Conservation (phyloP, 23 tunicate genomes). For the Styela clava region DNA sequence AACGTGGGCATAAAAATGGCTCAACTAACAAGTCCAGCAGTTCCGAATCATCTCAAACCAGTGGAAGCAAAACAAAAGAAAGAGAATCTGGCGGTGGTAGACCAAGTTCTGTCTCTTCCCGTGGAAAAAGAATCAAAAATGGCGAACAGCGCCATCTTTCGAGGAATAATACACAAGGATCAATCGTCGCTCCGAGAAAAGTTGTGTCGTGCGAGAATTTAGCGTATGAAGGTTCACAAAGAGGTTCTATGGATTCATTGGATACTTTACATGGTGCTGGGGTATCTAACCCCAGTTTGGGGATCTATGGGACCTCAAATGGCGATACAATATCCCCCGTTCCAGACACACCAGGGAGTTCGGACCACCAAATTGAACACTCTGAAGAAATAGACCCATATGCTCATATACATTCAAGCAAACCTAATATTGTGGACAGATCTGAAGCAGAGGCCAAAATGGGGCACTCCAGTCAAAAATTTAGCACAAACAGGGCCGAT, state of each 20-base stretch:
- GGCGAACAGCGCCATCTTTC: neutral
- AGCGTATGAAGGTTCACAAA: neutral
- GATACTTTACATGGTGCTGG: neutral
- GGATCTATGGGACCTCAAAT: neutral
- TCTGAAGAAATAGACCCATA: neutral
- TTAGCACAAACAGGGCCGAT: neutral
- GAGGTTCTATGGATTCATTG: constrained; percentile 2
- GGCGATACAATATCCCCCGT: neutral
- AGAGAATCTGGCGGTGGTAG: neutral
- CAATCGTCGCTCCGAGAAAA: constrained; percentile 7
- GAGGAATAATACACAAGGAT: constrained; percentile 9
- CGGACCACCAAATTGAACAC: neutral
- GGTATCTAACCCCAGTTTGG: neutral
- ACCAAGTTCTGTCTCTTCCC: neutral
- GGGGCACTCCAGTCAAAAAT: neutral
- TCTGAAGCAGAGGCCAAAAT: neutral
- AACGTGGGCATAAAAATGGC: neutral
- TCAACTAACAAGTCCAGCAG: neutral
- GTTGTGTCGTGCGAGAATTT: constrained; percentile 4
- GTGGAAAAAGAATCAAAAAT: neutral
- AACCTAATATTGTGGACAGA: neutral
- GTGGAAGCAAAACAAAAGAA: neutral
- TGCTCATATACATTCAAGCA: neutral
- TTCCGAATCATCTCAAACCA: neutral
- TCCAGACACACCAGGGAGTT: neutral